Percentiles rank a stretch among this genome's conserved stretches.
phyloP scores from a whole-genome alignment of 2,888 invertebrate species.

The Schrankia costaestrigalis region DNA sequence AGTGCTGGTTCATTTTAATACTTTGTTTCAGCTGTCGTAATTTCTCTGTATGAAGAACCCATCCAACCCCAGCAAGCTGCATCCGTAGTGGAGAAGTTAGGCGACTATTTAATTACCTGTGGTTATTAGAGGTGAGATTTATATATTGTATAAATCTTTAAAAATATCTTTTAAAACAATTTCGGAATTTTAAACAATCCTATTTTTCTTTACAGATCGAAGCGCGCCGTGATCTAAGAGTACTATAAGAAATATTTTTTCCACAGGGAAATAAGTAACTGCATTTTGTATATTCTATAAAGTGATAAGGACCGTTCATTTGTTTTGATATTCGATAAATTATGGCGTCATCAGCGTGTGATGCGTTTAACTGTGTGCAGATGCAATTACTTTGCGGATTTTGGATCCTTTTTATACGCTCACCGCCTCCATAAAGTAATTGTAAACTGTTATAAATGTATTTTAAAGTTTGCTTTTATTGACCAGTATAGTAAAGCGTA shows the following conservation, averaged over 20 bases:
- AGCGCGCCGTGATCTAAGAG: slow-evolving; percentile 80
- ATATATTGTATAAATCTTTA: background rate
- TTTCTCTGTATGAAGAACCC: slow-evolving; percentile 97
- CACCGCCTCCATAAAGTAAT: slow-evolving; percentile 76
- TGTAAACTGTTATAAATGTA: slow-evolving; percentile 70
- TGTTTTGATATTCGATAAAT: slow-evolving; percentile 79
- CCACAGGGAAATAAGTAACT: slow-evolving; percentile 82
- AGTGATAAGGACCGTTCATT: slow-evolving; percentile 80
- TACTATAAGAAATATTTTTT: slow-evolving; percentile 82
- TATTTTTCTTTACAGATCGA: slow-evolving; percentile 72
- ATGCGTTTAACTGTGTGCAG: slow-evolving; percentile 70
- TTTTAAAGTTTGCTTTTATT: slow-evolving; percentile 69
- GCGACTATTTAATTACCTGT: slow-evolving; percentile 97
- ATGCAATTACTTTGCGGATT: slow-evolving; percentile 76
- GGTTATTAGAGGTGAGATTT: slow-evolving; percentile 91
- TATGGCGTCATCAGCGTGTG: slow-evolving; percentile 74
- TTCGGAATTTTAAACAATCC: slow-evolving; percentile 15
- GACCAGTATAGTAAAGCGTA: slow-evolving; percentile 66
- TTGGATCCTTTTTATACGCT: slow-evolving; percentile 77
- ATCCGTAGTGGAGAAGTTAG: slow-evolving; percentile 97
- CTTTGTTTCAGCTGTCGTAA: slow-evolving; percentile 91
- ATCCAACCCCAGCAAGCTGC: slow-evolving; percentile 98
- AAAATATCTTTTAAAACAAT: background rate
- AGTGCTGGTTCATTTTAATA: slow-evolving; percentile 17
- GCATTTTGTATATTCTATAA: slow-evolving; percentile 82